Percentiles rank a stretch among this genome's conserved stretches.
phyloP scores from a whole-genome alignment of 2,113 vertebrate genomes.

The Ailuropoda melanoleuca region DNA sequence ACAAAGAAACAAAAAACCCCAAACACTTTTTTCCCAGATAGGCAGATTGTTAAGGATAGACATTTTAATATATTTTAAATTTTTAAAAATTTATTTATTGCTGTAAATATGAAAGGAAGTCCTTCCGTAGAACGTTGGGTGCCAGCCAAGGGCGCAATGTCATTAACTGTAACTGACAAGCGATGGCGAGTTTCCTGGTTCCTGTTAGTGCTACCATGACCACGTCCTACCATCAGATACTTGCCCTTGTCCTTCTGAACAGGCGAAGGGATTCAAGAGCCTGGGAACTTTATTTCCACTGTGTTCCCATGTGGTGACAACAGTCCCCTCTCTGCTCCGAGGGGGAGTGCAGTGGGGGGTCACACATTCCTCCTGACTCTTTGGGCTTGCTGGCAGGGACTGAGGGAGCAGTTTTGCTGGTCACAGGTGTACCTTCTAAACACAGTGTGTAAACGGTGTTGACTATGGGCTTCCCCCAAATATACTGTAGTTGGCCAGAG shows the following conservation, averaged over 20 bases:
- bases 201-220: not conserved
- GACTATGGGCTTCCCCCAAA: not conserved
- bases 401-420: not conserved
- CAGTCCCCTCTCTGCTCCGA: rapidly evolving
- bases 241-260: not conserved
- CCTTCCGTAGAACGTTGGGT: not conserved
- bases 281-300: not conserved
- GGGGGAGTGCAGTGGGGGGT: not conserved
- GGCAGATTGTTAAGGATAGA: not conserved
- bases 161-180: not conserved
- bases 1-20: not conserved
- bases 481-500: not conserved
- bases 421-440: not conserved
- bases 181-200: not conserved
- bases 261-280: not conserved
- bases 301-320: not conserved
- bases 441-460: not conserved
- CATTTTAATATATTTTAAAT: not conserved
- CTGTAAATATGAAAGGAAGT: not conserved
- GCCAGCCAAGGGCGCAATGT: not conserved
- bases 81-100: not conserved
- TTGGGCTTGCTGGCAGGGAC: not conserved
- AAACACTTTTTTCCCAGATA: not conserved
- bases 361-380: not conserved
- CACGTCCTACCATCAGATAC: not conserved